phyloP scores from a whole-genome alignment of 2,113 vertebrate species.

The Syngnathus scovelli region DNA sequence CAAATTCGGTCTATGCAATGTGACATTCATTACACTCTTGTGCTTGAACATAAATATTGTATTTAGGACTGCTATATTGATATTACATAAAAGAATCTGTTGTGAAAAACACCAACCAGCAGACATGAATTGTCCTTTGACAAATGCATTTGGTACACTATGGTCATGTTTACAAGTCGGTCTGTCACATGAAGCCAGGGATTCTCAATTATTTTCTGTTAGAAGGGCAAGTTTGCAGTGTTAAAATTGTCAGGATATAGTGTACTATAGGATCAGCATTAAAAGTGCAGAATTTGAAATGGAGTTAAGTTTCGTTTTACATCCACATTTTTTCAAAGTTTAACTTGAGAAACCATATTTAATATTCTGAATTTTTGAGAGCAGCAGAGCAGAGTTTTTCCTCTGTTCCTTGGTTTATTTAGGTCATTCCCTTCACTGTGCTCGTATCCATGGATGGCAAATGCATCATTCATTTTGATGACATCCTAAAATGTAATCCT shows the following conservation, averaged over 20 bases:
- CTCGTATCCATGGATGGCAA: slow-evolving; percentile 11
- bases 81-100: too few relatives aligned
- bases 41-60: not conserved
- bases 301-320: not conserved
- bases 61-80: not conserved
- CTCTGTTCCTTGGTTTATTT: not conserved
- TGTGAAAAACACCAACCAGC: too few relatives aligned
- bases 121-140: too few relatives aligned
- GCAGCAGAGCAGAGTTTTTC: not conserved
- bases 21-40: not conserved
- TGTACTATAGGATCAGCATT: not conserved
- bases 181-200: too few relatives aligned
- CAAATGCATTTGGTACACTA: not conserved
- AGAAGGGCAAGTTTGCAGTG: too few relatives aligned
- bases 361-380: not conserved
- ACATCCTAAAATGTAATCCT: slow-evolving; percentile 30
- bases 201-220: too few relatives aligned
- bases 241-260: too few relatives aligned
- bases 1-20: not conserved
- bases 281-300: not conserved
- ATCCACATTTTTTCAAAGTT: not conserved
- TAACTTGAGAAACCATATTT: too few relatives aligned
- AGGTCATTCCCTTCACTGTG: not conserved
- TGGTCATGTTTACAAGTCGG: too few relatives aligned
- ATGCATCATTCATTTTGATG: slow-evolving; percentile 40